Percentiles rank a stretch among this genome's conserved stretches.
phyloP scores from a whole-genome alignment of 2,888 invertebrate genomes.

The Perdita meconis region DNA sequence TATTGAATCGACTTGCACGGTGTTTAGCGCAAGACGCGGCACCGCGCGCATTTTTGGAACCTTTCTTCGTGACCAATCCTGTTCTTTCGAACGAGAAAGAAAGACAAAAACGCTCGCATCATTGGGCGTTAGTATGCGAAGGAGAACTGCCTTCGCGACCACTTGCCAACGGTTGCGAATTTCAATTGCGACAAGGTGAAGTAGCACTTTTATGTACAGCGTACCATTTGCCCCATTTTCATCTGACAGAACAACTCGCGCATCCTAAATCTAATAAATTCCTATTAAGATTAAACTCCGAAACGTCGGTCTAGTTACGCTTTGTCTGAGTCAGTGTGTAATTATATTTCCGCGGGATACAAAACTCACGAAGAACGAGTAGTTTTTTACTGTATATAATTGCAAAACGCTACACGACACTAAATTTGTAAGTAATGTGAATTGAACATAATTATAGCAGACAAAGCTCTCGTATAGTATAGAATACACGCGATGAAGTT shows the following conservation, averaged over 20 bases:
- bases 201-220: constrained; percentile 95
- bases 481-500: constrained; percentile 29
- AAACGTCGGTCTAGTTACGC: constrained; percentile 93
- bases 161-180: constrained; percentile 92
- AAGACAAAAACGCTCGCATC: constrained; percentile 90
- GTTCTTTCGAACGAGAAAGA: constrained; percentile 94
- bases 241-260: constrained; percentile 97
- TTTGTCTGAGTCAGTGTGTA: constrained; percentile 12
- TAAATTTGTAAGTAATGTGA: constrained; percentile 44
- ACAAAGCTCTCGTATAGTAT: constrained; percentile 18
- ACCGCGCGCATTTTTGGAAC: constrained; percentile 97
- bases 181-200: constrained; percentile 97
- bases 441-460: constrained; percentile 34
- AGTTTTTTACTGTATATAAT: constrained; percentile 57
- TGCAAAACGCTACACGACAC: constrained; percentile 20
- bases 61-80: constrained; percentile 94
- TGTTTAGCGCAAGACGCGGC: constrained; percentile 97
- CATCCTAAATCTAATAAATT: constrained; percentile 98
- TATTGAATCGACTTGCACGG: constrained; percentile 94
- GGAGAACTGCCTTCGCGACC: constrained; percentile 93
- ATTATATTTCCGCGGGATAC: constrained; percentile 23
- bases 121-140: constrained; percentile 98
- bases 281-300: constrained; percentile 96
- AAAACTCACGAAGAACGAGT: constrained; percentile 28
- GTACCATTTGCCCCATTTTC: constrained; percentile 95